Evolutionary conservation across 2,113 vertebrate species (phyloP).

Genomic region (Ciconia boyciana): DNA sequence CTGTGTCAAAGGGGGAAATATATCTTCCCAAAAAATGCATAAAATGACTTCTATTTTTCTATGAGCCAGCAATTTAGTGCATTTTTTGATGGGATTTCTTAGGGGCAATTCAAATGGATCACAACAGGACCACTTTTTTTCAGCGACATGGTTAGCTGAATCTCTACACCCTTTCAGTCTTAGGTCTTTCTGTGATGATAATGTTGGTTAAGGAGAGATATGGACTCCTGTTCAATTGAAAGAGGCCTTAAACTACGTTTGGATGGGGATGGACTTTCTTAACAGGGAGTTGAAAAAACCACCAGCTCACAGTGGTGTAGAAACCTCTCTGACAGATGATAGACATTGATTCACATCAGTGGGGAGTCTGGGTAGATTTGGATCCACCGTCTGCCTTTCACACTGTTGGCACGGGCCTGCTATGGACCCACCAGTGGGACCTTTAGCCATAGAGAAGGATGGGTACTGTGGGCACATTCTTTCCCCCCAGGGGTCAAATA

Average conservation of each 20-base stretch:
- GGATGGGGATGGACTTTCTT: not conserved
- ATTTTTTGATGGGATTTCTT: constrained; percentile 46
- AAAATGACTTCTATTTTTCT: constrained; percentile 4
- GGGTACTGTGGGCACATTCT: not conserved
- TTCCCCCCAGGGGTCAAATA: not conserved
- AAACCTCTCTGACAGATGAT: not conserved
- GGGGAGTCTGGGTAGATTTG: not conserved
- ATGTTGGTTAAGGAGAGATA: not conserved
- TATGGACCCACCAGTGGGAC: not conserved
- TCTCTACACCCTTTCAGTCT: not conserved
- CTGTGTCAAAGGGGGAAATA: not conserved
- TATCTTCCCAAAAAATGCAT: not conserved
- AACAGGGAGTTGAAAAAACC: fast-evolving
- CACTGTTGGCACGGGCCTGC: not conserved
- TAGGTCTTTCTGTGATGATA: not conserved
- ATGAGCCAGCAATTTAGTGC: not conserved
- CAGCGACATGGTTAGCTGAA: not conserved
- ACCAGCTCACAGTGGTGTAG: not conserved
- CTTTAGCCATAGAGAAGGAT: not conserved
- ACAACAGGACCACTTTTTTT: not conserved
- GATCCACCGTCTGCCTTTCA: not conserved
- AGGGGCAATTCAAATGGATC: constrained; percentile 33
- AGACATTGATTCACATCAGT: fast-evolving
- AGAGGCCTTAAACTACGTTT: not conserved
- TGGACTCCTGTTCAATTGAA: not conserved